These are phyloP conservation scores for Orthochromis indermauri DNA, from an alignment of 2,113 vertebrate genomes.

Conservation along the genomic window DNA sequence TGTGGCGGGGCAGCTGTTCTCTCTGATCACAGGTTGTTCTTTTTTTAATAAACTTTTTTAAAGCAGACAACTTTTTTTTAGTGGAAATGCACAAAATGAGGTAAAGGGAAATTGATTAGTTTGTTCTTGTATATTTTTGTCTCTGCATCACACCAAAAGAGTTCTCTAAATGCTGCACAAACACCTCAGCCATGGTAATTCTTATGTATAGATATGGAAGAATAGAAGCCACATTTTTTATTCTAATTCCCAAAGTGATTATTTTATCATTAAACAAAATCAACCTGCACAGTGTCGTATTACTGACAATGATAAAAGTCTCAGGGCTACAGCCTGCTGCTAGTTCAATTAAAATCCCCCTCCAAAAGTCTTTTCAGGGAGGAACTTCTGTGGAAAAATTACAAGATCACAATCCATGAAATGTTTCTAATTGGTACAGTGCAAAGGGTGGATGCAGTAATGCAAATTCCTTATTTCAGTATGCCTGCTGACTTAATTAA, in stretches of 20 bases:
- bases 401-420: not conserved
- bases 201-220: not conserved
- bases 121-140: not conserved
- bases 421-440: not conserved
- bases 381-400: not conserved
- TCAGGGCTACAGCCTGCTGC: not conserved
- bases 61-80: not conserved
- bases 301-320: not conserved
- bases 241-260: not conserved
- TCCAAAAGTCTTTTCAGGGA: not conserved
- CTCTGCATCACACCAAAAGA: rapidly evolving
- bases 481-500: not conserved
- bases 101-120: not conserved
- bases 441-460: not conserved
- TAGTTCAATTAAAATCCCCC: not conserved
- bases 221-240: not conserved
- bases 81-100: not conserved
- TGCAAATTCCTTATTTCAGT: not conserved
- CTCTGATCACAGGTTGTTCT: not conserved
- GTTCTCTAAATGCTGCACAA: not conserved
- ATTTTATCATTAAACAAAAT: not conserved
- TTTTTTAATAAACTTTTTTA: not conserved
- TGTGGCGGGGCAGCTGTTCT: not conserved
- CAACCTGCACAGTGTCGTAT: not conserved
- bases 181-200: not conserved